phyloP scores from a whole-genome alignment of 2,888 invertebrate genomes.

The Tridacna crocea region DNA sequence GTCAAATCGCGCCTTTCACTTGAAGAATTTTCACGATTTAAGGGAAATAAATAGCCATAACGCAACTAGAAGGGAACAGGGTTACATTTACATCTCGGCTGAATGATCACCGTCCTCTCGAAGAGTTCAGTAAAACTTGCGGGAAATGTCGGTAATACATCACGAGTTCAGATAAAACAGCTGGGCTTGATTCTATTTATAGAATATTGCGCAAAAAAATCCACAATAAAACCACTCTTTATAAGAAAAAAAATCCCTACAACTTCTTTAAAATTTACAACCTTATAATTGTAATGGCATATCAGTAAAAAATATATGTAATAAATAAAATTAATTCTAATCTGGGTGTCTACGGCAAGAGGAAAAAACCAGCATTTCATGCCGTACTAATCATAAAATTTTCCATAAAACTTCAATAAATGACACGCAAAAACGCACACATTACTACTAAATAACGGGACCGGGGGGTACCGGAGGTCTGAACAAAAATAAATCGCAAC shows the following conservation, averaged over 20 bases:
- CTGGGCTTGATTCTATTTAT: neutral
- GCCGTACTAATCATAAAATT: slow-evolving; percentile 35
- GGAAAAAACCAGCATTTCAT: slow-evolving; percentile 47
- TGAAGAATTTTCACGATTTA: too few relatives aligned
- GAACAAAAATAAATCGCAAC: too few relatives aligned
- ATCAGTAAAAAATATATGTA: slow-evolving; percentile 12
- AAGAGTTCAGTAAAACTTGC: neutral
- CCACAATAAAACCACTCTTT: neutral
- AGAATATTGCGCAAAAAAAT: neutral
- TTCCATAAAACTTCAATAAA: slow-evolving; percentile 40
- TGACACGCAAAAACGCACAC: slow-evolving; percentile 39
- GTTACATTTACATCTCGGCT: too few relatives aligned
- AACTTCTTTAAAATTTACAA: slow-evolving; percentile 2
- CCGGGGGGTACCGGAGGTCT: too few relatives aligned
- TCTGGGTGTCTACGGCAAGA: slow-evolving; percentile 53
- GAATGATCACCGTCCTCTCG: too few relatives aligned
- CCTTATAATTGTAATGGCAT: slow-evolving; percentile 28
- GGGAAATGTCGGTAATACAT: neutral
- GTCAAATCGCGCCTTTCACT: too few relatives aligned
- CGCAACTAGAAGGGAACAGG: too few relatives aligned
- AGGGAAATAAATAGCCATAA: too few relatives aligned
- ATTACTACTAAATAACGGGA: slow-evolving; percentile 7
- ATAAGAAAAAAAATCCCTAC: slow-evolving; percentile 16
- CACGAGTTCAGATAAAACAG: slow-evolving; percentile 1
- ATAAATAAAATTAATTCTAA: slow-evolving; percentile 58